Evolutionary conservation across 2,113 vertebrate genomes (phyloP), one percentile per base, ranked within the genome.

Genomic region (Sclerurus mexicanus): DNA sequence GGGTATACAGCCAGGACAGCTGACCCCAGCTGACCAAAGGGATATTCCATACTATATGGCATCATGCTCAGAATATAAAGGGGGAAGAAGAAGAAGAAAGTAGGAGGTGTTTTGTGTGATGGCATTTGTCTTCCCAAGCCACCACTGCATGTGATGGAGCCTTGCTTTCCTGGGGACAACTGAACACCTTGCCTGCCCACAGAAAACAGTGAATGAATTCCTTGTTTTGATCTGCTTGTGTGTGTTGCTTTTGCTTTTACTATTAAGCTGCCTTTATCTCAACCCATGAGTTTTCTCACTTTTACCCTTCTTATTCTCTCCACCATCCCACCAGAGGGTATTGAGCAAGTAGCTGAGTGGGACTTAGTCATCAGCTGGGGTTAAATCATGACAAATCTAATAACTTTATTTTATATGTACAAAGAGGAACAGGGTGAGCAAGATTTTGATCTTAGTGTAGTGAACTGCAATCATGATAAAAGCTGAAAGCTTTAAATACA

Each of bases 211-310:
- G 39, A 74, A 47, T 53, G 18, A 27, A 35, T 60, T 86, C 22
- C 20, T n/a, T 30, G 19, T 39, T 85, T 66, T 22, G 15, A 8
- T 80, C 46, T 86, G 5, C 18, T 21, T 49, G 4, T 35, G 9
- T 68, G 31, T 4, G 1, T 4, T 0, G 1, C 8, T 50, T 77
- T 33, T 77, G 1, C 47, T 47, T 47, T 47, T 10, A 30, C 20
- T 49, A n/a, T n/a, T 47, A 19, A 23, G 21, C 8, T 35, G 3
- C 35, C 14, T 49, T 55, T 55, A 28, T 14, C 4, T 27, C 15
- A 74, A 23, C 5, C 27, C 8, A 17, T 24, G 17, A 21, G 3
- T 30, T 50, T 69, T 63, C 33, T 50, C 23, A n/a, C 27, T 55
- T 75, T 42, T 56, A 18, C 31, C 6, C 13, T 62, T 49, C 35